These are phyloP conservation scores for Drosophila subsilvestris DNA, from an alignment of 2,888 invertebrate genomes.

Conservation along the genomic window DNA sequence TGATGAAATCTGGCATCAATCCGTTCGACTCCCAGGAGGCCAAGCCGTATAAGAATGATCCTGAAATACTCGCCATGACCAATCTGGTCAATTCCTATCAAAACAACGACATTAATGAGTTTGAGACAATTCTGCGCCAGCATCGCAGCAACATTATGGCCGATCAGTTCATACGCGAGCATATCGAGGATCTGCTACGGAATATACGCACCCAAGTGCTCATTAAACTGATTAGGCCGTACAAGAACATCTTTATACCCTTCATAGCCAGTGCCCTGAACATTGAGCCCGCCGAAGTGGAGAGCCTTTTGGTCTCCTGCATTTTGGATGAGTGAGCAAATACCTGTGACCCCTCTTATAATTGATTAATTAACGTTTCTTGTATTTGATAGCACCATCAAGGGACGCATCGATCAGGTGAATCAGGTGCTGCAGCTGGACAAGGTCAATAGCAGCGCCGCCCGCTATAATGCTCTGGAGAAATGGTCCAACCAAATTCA, in stretches of 20 bases:
- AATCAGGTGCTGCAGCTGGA: conserved; percentile 96
- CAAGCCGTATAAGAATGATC: conserved; percentile 99
- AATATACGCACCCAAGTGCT: conserved; percentile 99
- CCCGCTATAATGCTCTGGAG: conserved; percentile 96
- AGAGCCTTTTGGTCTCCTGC: conserved; percentile 97
- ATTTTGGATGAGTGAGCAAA: conserved; percentile 95
- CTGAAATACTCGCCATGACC: conserved; percentile 99
- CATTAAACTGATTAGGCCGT: conserved; percentile 98
- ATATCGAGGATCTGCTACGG: conserved; percentile 97
- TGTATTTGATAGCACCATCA: conserved; percentile 88
- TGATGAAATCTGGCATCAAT: conserved; percentile 99
- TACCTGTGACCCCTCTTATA: background rate
- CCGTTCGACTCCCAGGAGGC: conserved; percentile 99
- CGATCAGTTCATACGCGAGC: conserved; percentile 99
- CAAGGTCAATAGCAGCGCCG: conserved; percentile 91
- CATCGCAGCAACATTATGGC: conserved; percentile 99
- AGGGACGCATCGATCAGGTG: conserved; percentile 96
- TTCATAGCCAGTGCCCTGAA: conserved; percentile 98
- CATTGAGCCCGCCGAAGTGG: conserved; percentile 97
- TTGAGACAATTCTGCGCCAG: conserved; percentile 97
- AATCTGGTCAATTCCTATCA: conserved; percentile 98
- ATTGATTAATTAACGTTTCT: background rate
- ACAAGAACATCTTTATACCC: conserved; percentile 98
- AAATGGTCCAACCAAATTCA: conserved; percentile 97
- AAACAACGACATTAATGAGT: conserved; percentile 99